Base-by-base conservation (phyloP, 2,113 vertebrate species). In the Vulpes ferrilata region DNA sequence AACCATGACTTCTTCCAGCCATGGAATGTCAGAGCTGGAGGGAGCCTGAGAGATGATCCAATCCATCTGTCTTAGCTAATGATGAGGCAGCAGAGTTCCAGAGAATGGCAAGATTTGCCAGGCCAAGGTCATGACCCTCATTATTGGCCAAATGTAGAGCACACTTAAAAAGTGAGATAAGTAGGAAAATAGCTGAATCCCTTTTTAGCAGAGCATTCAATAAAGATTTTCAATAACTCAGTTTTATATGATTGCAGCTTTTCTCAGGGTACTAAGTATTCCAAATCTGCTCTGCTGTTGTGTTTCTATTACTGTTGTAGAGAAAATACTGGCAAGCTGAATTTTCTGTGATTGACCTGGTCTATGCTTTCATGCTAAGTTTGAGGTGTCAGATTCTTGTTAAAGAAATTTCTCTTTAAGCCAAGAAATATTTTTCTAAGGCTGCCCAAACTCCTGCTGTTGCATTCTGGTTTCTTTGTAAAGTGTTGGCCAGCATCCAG, bases 341-440 rank as follows among this genome's bases (percentile, higher is more conserved):
- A 2, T 69, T 62, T 80, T 74, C 65, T 59, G 22, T 78, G 27
- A 53, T 11, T 15, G 20, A 51, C 38, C 17, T 43, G 51, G 51
- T 43, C 74, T 74, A 1, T 53, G 30, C 67, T 81, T 96, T 73
- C 9, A 16, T 90, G 62, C 62, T 59, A 85, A 74, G 23, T 48
- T 12, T 84, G 17, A 38, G 8, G 25, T 81, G 12, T 90, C 53
- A 84, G 57, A 23, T 55, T 96, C 84, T 94, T n/a, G 2, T 85
- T 83, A 73, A 89, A 64, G 48, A 92, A 65, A n/a, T 62, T 93
- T 71, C 43, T 80, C 27, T 90, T 80, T 38, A 53, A 81, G 43
- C 55, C 53, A 65, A 87, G 76, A 84, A 48, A 76, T 94, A 90
- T 73, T 90, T 87, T 92, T 55, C 74, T 84, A 78, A 85, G 69